Evolutionary conservation across 2,888 invertebrate genomes (phyloP).

Genomic region (Congeria kusceri): DNA sequence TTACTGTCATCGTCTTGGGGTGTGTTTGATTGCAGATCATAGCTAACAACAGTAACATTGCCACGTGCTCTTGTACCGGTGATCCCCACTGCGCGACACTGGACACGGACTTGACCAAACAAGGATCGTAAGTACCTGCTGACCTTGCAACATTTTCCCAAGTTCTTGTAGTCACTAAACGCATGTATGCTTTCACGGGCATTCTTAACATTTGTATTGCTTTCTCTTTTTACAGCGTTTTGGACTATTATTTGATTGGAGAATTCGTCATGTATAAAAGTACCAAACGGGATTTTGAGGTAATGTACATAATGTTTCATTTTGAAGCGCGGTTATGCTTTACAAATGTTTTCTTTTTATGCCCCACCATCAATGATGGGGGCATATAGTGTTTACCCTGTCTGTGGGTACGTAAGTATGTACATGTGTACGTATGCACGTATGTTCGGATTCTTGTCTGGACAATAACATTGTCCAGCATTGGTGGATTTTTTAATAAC

Average conservation of each 20-base stretch:
- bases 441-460: no score
- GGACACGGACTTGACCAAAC: slow-evolving; percentile 18
- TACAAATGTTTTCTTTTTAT: no score
- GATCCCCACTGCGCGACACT: slow-evolving; percentile 61
- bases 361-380: no score
- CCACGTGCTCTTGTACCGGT: slow-evolving; percentile 47
- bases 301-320: background rate
- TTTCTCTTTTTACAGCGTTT: slow-evolving; percentile 52
- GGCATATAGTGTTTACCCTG: no score
- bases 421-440: no score
- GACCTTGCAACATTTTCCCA: background rate
- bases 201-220: background rate
- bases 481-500: no score
- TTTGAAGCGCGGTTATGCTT: background rate
- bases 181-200: background rate
- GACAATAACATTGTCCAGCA: no score
- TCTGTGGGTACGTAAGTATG: no score
- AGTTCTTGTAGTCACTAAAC: no score
- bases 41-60: slow-evolving; percentile 49
- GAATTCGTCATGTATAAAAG: slow-evolving; percentile 80
- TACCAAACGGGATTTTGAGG: slow-evolving; percentile 12
- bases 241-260: slow-evolving; percentile 76
- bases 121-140: slow-evolving; percentile 12
- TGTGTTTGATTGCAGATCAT: slow-evolving; percentile 30
- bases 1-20: no score